Percentiles rank a stretch among this genome's conserved stretches.
Conservation (phyloP, 1,140 invertebrate genomes). For the Tetramorium parvispinum region DNA sequence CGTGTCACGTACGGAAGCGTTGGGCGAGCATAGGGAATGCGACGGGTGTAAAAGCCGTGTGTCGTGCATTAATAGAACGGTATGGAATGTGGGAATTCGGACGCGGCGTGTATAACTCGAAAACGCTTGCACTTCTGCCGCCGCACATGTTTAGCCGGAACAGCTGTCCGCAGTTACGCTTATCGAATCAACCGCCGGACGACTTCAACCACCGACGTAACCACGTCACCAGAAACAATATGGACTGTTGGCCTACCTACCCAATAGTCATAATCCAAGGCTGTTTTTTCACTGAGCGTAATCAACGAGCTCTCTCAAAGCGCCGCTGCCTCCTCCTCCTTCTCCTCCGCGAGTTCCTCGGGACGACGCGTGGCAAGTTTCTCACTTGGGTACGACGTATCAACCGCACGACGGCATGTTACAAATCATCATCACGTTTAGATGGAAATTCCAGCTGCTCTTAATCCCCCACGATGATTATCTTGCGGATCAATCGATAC, state of each 20-base stretch:
- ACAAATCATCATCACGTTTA: conserved; percentile 51
- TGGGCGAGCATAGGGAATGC: conserved; percentile 40
- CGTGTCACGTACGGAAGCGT: conserved; percentile 19
- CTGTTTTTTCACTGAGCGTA: conserved; percentile 51
- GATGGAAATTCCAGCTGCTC: conserved; percentile 49
- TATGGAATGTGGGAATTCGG: conserved; percentile 13
- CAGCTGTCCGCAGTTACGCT: conserved; percentile 38
- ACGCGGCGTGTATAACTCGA: conserved; percentile 21
- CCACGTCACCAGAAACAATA: background rate
- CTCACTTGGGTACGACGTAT: conserved; percentile 2
- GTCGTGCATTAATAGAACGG: conserved; percentile 31
- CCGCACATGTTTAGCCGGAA: conserved; percentile 6
- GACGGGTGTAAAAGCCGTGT: conserved; percentile 35
- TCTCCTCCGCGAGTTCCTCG: background rate
- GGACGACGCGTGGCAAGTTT: background rate
- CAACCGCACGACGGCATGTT: conserved; percentile 24
- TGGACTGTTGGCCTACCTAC: conserved; percentile 60
- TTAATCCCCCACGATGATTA: conserved; percentile 43
- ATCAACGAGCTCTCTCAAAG: conserved; percentile 44
- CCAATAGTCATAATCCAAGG: conserved; percentile 74
- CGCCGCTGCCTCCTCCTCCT: background rate
- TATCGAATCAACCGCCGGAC: conserved; percentile 25
- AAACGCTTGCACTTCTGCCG: conserved; percentile 21
- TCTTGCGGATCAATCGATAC: conserved; percentile 43
- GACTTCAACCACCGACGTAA: conserved; percentile 59